Conservation (phyloP, 2,888 invertebrate species). For the Drosophila meridiana region DNA sequence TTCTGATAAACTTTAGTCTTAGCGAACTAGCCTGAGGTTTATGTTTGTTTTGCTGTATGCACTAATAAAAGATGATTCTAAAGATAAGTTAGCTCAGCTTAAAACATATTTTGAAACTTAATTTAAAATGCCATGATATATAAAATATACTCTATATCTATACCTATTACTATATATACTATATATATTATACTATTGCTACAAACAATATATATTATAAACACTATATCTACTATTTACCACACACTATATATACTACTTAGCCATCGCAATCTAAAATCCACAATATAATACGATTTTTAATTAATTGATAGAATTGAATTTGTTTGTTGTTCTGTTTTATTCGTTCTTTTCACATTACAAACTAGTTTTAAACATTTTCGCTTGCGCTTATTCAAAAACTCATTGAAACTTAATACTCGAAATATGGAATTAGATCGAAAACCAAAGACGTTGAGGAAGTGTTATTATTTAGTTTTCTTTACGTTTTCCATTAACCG, state of each 20-base stretch:
- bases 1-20: too few relatives aligned
- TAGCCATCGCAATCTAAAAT: neutral
- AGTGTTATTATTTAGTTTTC: conserved; percentile 22
- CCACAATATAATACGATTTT: conserved; percentile 3
- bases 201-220: too few relatives aligned
- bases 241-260: neutral
- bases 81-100: too few relatives aligned
- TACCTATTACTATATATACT: too few relatives aligned
- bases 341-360: conserved; percentile 47
- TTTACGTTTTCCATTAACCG: conserved; percentile 8
- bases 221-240: too few relatives aligned
- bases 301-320: conserved; percentile 19
- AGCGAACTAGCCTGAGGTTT: too few relatives aligned
- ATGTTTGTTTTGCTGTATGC: too few relatives aligned
- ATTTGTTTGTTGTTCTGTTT: conserved; percentile 41
- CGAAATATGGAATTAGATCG: conserved; percentile 32
- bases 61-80: too few relatives aligned
- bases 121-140: too few relatives aligned
- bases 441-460: conserved; percentile 19
- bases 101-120: too few relatives aligned
- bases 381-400: conserved; percentile 35
- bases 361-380: conserved; percentile 55
- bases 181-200: too few relatives aligned
- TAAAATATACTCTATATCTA: too few relatives aligned
- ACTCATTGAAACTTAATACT: conserved; percentile 27